Conservation (phyloP, 2,113 vertebrate genomes). For the Microtus pennsylvanicus region DNA sequence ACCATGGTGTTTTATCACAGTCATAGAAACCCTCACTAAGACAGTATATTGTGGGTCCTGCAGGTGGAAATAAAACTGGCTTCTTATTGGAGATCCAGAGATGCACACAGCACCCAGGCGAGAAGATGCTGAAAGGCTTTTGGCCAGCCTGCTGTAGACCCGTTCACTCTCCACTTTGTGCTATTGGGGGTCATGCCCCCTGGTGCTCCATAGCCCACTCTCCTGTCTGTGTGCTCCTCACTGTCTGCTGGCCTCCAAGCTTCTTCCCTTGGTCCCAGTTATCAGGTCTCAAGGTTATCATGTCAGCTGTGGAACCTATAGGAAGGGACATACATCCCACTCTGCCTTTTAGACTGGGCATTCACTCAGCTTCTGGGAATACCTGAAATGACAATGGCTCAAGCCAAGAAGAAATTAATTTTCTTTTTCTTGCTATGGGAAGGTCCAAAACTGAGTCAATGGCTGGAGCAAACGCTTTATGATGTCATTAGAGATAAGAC, state of each 20-base stretch:
- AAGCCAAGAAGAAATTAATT: background rate
- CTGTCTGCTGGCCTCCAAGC: background rate
- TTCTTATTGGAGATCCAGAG: background rate
- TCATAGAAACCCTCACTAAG: background rate
- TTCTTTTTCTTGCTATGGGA: background rate
- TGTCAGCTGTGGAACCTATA: background rate
- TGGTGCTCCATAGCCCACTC: no score
- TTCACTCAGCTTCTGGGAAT: background rate
- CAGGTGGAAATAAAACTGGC: background rate
- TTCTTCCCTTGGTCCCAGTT: background rate
- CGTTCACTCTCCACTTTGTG: background rate
- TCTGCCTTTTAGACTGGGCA: background rate
- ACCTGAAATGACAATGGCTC: background rate
- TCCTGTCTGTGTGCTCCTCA: background rate
- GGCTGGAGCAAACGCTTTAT: background rate
- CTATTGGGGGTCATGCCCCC: background rate
- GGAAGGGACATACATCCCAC: background rate
- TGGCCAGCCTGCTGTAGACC: background rate
- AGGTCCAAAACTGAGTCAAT: background rate
- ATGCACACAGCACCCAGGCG: no score
- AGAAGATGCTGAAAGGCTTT: no score
- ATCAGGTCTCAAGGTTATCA: background rate
- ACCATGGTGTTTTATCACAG: background rate
- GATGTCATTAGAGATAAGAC: background rate
- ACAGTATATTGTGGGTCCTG: background rate